These are phyloP conservation scores for Troides helena DNA, from an alignment of 2,888 invertebrate species.

Conservation along the genomic window DNA sequence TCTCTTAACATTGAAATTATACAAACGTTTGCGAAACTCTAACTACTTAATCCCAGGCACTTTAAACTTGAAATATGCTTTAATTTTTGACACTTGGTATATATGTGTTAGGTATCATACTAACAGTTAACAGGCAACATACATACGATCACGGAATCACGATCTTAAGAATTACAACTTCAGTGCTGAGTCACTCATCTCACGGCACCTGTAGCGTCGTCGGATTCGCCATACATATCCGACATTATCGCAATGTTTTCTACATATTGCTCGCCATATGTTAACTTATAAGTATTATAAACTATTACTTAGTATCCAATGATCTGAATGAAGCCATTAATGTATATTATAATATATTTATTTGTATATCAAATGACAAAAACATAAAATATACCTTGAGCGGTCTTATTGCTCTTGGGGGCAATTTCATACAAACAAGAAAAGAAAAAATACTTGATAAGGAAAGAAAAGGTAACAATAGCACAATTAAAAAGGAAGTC, in stretches of 20 bases:
- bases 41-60: too few relatives aligned
- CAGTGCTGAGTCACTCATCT: constrained; percentile 43
- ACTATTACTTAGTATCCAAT: background rate
- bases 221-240: background rate
- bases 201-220: constrained; percentile 34
- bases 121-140: constrained; percentile 38
- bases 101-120: background rate
- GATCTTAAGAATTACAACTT: constrained; percentile 40
- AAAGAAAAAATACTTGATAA: too few relatives aligned
- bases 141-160: constrained; percentile 42
- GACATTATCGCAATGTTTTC: constrained; percentile 3
- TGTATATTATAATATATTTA: background rate
- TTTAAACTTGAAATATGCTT: too few relatives aligned
- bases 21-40: too few relatives aligned
- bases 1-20: too few relatives aligned
- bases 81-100: too few relatives aligned
- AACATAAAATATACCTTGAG: too few relatives aligned
- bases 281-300: background rate
- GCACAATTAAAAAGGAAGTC: too few relatives aligned
- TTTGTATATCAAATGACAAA: too few relatives aligned
- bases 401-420: too few relatives aligned
- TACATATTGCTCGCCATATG: constrained; percentile 7
- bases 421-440: too few relatives aligned
- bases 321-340: background rate
- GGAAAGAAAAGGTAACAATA: too few relatives aligned